Evolutionary conservation across 2,888 invertebrate genomes (phyloP), one percentile per base, ranked within the genome.

Genomic region (Tromatobia lineatoria): DNA sequence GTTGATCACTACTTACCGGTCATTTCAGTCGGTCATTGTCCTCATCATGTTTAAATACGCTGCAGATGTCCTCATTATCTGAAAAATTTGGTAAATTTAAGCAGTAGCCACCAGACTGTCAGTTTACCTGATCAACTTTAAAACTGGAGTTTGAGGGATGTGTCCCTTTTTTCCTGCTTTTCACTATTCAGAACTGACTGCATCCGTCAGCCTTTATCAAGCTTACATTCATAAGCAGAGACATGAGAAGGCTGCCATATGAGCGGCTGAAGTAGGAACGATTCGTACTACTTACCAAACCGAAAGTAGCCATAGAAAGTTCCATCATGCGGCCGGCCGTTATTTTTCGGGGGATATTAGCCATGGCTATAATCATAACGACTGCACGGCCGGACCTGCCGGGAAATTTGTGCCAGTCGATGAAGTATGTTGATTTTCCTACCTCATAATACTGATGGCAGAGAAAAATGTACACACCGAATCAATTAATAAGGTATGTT

Each of bases 271-370:
- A 3, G 8, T 8, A 38, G 7, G 8, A 38, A 38, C 34, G 8
- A 8, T 7, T 38, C 34, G 34, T 8, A 38, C 34, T 50, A 84
- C 79, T 84, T 75, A 86, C 87, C 18, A 80, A 77, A 3, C 87
- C 87, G 47, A 86, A 75, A 59, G 76, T 61, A 66, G 25, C 77
- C 6, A 87, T 29, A 0, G 88, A 89, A 0, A 89, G 71, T 29
- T 86, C 82, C 7, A 87, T 73, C 59, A 88, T 83, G 73, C 82
- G 85, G 7, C 88, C 89, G 42, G 87, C 89, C 1, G 85, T 87
- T 3, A 89, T 25, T 70, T 81, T 84, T 4, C 66, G 8, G 0
- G 87, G 83, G 64, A 13, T 34, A 50, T 82, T 70, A 0, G 88
- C 82, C 64, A 85, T 83, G 0, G 67, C 74, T 18, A 89, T 86